Conservation (phyloP, 1,140 invertebrate species). For the Polypedilum vanderplanki region DNA sequence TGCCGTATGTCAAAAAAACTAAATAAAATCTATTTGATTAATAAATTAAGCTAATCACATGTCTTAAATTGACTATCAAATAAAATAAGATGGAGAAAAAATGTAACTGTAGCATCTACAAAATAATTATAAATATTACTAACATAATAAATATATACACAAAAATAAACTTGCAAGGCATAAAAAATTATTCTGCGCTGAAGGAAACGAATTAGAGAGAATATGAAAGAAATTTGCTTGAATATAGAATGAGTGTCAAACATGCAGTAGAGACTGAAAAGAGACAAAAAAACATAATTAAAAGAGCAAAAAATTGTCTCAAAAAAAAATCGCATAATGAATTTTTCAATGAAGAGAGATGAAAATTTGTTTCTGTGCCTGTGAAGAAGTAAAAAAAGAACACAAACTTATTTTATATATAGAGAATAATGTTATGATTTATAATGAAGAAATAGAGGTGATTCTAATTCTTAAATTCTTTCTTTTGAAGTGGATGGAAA, state of each 20-base stretch:
- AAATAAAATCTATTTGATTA: too few relatives aligned
- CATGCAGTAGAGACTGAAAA: background rate
- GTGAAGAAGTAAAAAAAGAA: background rate
- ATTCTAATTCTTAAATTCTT: constrained; percentile 4
- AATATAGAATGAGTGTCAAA: background rate
- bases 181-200: background rate
- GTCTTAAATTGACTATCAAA: too few relatives aligned
- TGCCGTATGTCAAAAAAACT: too few relatives aligned
- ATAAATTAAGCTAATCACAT: too few relatives aligned
- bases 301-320: background rate
- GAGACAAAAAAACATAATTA: background rate
- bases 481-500: background rate
- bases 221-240: background rate
- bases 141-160: too few relatives aligned
- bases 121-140: too few relatives aligned
- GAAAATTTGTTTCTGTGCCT: constrained; percentile 4
- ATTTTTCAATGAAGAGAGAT: background rate
- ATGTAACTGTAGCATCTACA: too few relatives aligned
- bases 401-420: background rate
- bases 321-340: background rate
- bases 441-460: background rate
- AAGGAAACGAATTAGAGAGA: background rate
- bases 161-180: too few relatives aligned
- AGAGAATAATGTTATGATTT: constrained; percentile 14
- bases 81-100: too few relatives aligned